phyloP scores from a whole-genome alignment of 30 jellyfish, hydroid and myxozoan species.

The Hydractinia echinata region DNA sequence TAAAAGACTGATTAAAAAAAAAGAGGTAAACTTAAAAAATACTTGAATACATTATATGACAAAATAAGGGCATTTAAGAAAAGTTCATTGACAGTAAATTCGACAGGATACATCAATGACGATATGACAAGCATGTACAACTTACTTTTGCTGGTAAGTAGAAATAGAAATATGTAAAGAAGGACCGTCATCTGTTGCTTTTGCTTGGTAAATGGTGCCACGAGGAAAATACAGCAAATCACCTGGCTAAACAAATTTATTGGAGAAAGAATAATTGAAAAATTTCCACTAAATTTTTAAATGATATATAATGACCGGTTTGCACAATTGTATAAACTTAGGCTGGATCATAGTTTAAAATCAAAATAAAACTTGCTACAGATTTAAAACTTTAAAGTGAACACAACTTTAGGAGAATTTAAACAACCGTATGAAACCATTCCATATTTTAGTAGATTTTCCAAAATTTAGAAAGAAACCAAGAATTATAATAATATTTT shows the following conservation, averaged over 20 bases:
- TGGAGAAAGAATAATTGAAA: not conserved
- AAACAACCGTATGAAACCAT: too few species aligned
- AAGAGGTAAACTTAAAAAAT: too few species aligned
- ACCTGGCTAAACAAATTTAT: constrained; percentile 54
- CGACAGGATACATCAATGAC: not conserved
- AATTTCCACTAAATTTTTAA: not conserved
- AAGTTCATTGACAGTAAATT: not conserved
- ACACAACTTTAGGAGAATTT: too few species aligned
- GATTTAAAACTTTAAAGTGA: too few species aligned
- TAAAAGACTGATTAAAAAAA: too few species aligned
- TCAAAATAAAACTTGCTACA: not conserved
- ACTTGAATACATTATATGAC: too few species aligned
- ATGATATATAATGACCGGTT: not conserved
- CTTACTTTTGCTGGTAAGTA: constrained; percentile 80
- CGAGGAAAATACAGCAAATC: constrained; percentile 84
- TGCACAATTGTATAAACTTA: not conserved
- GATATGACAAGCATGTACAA: not conserved
- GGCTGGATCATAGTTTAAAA: not conserved
- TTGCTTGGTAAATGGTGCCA: constrained; percentile 82
- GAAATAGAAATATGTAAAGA: constrained; percentile 76
- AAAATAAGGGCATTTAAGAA: too few species aligned
- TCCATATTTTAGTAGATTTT: too few species aligned
- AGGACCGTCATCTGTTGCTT: constrained; percentile 46
- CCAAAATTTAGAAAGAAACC: too few species aligned
- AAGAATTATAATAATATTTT: too few species aligned